Evolutionary conservation across 2,888 invertebrate species (phyloP), one percentile per base, ranked within the genome.

Genomic region (Steinernema scapterisci): DNA sequence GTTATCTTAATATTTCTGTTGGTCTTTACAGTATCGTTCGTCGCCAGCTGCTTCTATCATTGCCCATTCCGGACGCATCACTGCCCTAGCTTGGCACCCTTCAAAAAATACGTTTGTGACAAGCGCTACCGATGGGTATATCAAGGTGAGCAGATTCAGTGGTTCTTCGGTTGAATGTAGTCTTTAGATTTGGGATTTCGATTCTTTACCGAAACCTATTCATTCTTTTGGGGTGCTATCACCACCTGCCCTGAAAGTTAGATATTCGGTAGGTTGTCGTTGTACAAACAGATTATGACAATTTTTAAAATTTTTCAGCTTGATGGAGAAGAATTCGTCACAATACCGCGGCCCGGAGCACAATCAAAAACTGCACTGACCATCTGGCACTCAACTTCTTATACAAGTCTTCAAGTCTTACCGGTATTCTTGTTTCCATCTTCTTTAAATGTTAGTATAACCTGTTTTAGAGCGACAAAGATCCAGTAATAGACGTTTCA

Each of bases 101-200:
- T 31, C 63, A 31, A 63, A 63, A 27, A 63, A 63, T 31, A 63
- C 63, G 5, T 63, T 63, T 63, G 63, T 63, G 6, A 63, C 63
- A 31, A 63, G 63, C 31, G 63, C 27, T 31, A 63, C 63, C 2
- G 63, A 63, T 63, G 63, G 63, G 27, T 63, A 63, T 27, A 63
- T 63, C 5, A 63, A 63, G 38, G 63, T 63, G 5, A 54, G 54
- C 11, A 6, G 13, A 19, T 54, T 54, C n/a, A n/a, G n/a, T n/a
- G n/a, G n/a, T n/a, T n/a, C n/a, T n/a, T n/a, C n/a, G n/a, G 38
- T 38, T 38, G 9, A 38, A 31, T 31, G 2, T 2, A 9, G 25
- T 11, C 31, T 63, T 16, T 13, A 63, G 63, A 63, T 63, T 31
- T 63, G 63, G 63, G 63, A 63, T 31, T 63, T 63, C 31, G 38